A percentile compares a stretch with the other conserved stretches of the same genome.
These are phyloP conservation scores for Whitmania pigra DNA, from an alignment of 1,140 invertebrate genomes.

Conservation along the genomic window DNA sequence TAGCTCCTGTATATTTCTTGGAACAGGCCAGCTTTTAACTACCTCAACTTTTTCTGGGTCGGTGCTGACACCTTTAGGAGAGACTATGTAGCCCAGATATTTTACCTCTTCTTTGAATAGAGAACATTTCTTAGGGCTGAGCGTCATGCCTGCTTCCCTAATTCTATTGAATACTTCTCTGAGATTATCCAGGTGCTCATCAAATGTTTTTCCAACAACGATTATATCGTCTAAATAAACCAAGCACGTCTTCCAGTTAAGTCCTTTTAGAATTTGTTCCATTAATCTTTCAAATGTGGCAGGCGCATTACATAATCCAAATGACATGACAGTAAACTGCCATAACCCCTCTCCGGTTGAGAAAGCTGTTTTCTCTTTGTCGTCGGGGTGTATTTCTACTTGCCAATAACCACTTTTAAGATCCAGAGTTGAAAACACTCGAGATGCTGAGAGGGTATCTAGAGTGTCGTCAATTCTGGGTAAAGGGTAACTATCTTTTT, in stretches of 20 bases:
- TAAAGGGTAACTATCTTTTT: too few relatives aligned
- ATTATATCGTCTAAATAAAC: constrained; percentile 31
- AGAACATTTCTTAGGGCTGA: constrained; percentile 29
- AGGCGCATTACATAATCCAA: constrained; percentile 31
- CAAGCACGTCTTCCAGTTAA: constrained; percentile 16
- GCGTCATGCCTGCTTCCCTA: constrained; percentile 24
- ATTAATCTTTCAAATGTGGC: constrained; percentile 31
- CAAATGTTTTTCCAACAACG: constrained; percentile 23
- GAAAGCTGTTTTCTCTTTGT: constrained; percentile 37
- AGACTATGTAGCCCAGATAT: constrained; percentile 32
- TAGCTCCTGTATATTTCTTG: constrained; percentile 30
- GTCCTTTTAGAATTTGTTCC: constrained; percentile 27
- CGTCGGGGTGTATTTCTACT: constrained; percentile 33
- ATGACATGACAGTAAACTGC: constrained; percentile 29
- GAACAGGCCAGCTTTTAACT: constrained; percentile 32
- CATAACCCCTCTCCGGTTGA: constrained; percentile 23
- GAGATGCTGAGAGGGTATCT: constrained; percentile 24
- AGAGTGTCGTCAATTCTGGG: too few relatives aligned
- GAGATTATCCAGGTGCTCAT: constrained; percentile 23
- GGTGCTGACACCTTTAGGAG: constrained; percentile 28
- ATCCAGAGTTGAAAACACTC: constrained; percentile 28
- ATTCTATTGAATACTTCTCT: constrained; percentile 26
- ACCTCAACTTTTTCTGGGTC: constrained; percentile 33
- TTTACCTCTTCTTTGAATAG: constrained; percentile 27
- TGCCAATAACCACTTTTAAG: constrained; percentile 38